Base-by-base conservation (phyloP, 2,113 vertebrate species). In the Varanus salvator region DNA sequence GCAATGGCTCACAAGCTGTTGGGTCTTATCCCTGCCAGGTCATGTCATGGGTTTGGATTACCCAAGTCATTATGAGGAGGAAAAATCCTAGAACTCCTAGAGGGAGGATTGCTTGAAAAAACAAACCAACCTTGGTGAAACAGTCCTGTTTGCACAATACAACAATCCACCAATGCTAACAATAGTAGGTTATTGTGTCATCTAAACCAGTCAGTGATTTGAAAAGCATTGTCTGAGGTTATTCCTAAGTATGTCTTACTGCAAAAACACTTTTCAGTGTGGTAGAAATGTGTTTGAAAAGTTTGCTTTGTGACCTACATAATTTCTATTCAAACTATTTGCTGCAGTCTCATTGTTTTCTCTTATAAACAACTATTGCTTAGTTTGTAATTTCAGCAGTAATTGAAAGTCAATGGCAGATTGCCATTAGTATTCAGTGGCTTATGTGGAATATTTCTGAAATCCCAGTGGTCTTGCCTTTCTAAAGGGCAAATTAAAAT, bases 371-470 rank as follows among this genome's bases (percentile, higher is more conserved):
- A 87, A 87, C 44, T 29, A 52, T 80, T 80, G 25, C 44, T 69
- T 87, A 52, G 44, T 6, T 80, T 87, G 86, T 80, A 76, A 87
- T 48, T 78, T 31, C 29, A 87, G 86, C 29, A 52, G 76, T 69
- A 80, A 80, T 69, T 78, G 86, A 69, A 87, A 87, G 86, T 69
- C 44, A 80, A 6, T 87, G 86, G 75, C 75, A 69, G 64, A 60
- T 80, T 80, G 57, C 60, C 44, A 69, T 87, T 87, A 87, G 76
- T 87, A 87, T 87, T 87, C 60, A 68, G 29, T 54, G 25, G 27
- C 29, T 68, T 2, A 74, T 77, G 25, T 87, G 74, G n/a, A 78
- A 64, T 78, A 57, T 77, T 87, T 77, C 75, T 66, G 60, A 66
- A 87, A 64, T 78, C 74, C 86, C 38, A 87, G 17, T 48, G 76